phyloP scores from a whole-genome alignment of 2,113 vertebrate species.

The Cyphomyrus plagiostoma region DNA sequence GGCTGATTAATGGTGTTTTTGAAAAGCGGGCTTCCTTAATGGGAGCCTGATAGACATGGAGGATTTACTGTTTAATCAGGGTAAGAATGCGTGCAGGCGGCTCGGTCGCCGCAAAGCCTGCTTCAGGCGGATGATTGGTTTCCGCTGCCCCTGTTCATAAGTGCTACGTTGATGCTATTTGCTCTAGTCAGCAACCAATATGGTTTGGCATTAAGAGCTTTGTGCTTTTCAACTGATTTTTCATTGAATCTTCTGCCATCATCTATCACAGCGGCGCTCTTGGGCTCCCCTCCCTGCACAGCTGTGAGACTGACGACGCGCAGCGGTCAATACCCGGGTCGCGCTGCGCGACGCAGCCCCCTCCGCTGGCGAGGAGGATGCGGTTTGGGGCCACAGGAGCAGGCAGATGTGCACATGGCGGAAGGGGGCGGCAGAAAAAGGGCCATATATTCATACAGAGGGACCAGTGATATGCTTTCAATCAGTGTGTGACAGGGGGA shows the following conservation, averaged over 20 bases:
- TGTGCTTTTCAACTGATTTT: constrained; percentile 65
- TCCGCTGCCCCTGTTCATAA: constrained; percentile 43
- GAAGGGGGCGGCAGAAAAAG: not conserved
- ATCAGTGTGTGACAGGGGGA: not conserved
- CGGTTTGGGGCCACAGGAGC: not conserved
- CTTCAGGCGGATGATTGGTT: constrained; percentile 65
- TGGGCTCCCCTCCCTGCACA: constrained; percentile 37
- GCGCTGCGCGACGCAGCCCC: constrained; percentile 26
- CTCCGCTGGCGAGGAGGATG: not conserved
- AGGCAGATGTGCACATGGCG: not conserved
- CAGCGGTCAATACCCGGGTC: constrained; percentile 38
- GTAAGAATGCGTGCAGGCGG: constrained; percentile 73
- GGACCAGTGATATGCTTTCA: not conserved
- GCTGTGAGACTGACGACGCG: constrained; percentile 37
- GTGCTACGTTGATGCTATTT: constrained; percentile 66
- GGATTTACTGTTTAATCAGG: constrained; percentile 99
- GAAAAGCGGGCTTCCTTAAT: constrained; percentile 82
- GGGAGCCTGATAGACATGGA: constrained; percentile 89
- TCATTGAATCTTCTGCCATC: constrained; percentile 66
- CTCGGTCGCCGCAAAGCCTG: constrained; percentile 45
- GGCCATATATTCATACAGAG: not conserved
- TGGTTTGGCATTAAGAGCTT: constrained; percentile 67
- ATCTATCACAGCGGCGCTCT: constrained; percentile 58
- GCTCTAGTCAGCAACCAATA: constrained; percentile 68
- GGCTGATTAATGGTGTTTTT: constrained; percentile 94